These are phyloP conservation scores for Drosophila phalerata DNA, from an alignment of 2,888 invertebrate genomes.

Conservation along the genomic window DNA sequence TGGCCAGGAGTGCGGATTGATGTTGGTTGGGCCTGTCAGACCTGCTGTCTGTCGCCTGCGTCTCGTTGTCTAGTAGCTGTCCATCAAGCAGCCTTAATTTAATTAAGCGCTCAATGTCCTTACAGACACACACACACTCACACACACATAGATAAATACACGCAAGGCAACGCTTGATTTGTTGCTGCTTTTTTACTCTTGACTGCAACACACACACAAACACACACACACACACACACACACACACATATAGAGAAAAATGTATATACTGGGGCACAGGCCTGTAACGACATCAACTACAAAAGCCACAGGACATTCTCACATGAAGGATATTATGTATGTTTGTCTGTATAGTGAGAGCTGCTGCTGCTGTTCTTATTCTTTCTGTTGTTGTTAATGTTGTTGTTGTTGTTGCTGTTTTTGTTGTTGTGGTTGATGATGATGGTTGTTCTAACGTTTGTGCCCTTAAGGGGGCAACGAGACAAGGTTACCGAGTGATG, in stretches of 20 bases:
- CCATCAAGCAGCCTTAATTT: conserved; percentile 78
- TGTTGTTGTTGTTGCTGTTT: conserved; percentile 7
- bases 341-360: conserved; percentile 25
- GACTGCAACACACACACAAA: conserved; percentile 65
- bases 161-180: conserved; percentile 70
- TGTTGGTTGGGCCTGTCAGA: conserved; percentile 1
- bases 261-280: conserved; percentile 45
- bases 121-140: conserved; percentile 38
- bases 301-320: conserved; percentile 78
- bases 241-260: background rate
- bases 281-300: conserved; percentile 67
- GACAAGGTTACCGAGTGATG: conserved; percentile 73
- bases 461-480: conserved; percentile 54
- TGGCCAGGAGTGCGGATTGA: background rate
- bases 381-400: conserved; percentile 9
- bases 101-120: conserved; percentile 81
- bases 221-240: conserved; percentile 3
- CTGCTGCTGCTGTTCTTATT: conserved; percentile 17
- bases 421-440: conserved; percentile 20
- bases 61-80: conserved; percentile 77
- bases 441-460: conserved; percentile 45
- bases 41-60: conserved; percentile 37
- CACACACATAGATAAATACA: conserved; percentile 37
- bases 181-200: conserved; percentile 77
- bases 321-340: conserved; percentile 74